Base-by-base conservation (phyloP, 2,888 invertebrate genomes). In the Busseola fusca region DNA sequence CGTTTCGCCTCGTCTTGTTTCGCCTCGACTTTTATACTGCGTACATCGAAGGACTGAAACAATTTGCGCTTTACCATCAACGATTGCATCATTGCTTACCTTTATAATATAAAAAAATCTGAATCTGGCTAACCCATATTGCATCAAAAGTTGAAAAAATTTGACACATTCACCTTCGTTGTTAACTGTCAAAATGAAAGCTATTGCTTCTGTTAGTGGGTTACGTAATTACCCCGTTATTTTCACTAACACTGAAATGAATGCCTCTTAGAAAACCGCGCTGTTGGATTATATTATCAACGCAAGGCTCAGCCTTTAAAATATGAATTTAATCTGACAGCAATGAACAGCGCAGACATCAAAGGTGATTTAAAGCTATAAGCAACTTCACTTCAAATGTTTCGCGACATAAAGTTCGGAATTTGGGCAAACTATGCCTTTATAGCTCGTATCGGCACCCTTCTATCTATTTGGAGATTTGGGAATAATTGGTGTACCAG, bases 381-480 rank as follows among this genome's bases (percentile, higher is more conserved):
- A 18, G 40, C 12, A 60, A 27, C 21, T 25, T 10, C 18, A 40
- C 59, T 42, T 42, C 7, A 12, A 12, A 18, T 25, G 25, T 40
- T 27, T 7, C 7, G 7, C 7, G 12, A 40, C 12, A 18, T 12
- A 40, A 3, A 42, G 7, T 21, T 27, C 42, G 14, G 2, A 42
- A 27, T 60, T 60, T 27, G 25, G 25, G 60, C 25, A 25, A 40
- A 59, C 59, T 59, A 6, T 59, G 59, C 59, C 40, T 18, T 59
- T 18, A 25, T 25, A 60, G 25, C 25, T 25, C 30, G 10, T 10
- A 54, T 7, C 9, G 27, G 54, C 6, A 54, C 27, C 16, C 54
- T 9, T 9, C 9, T 0, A 4, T 27, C 18, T 42, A 7, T 60
- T 14, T 12, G 14, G 25, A 42, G 18, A 12, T 60, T 27, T 42